These are phyloP conservation scores for Sparidentex hasta DNA, from an alignment of 2,797 vertebrate genomes.

Conservation along the genomic window DNA sequence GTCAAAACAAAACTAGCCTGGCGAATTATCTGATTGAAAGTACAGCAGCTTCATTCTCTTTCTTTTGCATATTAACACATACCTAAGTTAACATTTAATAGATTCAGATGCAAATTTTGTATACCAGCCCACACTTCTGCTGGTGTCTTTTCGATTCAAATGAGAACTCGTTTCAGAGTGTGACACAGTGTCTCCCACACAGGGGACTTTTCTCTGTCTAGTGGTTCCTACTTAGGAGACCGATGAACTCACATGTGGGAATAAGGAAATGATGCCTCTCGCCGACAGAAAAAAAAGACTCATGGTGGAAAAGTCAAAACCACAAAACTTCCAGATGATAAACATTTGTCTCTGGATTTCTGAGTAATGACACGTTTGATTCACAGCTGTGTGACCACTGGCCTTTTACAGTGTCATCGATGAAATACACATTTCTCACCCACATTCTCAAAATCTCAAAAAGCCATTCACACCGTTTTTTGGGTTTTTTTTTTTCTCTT, in stretches of 20 bases:
- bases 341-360: neutral
- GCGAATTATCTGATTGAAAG: neutral
- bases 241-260: slow-evolving; percentile 18
- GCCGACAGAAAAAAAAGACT: neutral
- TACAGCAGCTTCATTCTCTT: neutral
- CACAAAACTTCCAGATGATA: slow-evolving; percentile 48
- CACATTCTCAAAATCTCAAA: neutral
- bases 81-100: neutral
- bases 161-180: neutral
- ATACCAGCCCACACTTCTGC: slow-evolving; percentile 43
- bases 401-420: no score
- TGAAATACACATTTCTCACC: no score
- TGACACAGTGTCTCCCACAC: slow-evolving; percentile 63
- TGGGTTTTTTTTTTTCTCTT: no score
- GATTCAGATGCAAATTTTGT: neutral
- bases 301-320: slow-evolving; percentile 35
- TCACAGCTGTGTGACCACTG: neutral
- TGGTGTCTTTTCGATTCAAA: neutral
- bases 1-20: neutral
- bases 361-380: slow-evolving; percentile 3
- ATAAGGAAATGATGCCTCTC: slow-evolving; percentile 32
- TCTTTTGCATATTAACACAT: neutral
- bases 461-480: no score
- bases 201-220: slow-evolving; percentile 70
- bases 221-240: slow-evolving; percentile 32